These are phyloP conservation scores for Zosterops lateralis DNA, from an alignment of 2,113 vertebrate species.

Conservation along the genomic window DNA sequence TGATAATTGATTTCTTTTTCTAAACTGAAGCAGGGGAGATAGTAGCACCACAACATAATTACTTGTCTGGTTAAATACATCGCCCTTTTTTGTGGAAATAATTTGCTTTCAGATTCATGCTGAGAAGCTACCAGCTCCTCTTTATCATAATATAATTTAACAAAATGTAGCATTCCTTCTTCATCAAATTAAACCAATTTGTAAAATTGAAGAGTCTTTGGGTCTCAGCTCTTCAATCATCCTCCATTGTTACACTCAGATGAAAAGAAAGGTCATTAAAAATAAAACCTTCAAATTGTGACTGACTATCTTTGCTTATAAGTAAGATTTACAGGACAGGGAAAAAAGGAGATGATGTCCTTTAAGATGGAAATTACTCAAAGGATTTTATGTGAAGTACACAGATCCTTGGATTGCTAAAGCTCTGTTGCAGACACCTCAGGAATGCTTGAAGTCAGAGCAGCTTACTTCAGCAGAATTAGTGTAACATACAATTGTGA, in stretches of 20 bases:
- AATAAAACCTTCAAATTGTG: not conserved
- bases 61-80: conserved; percentile 77
- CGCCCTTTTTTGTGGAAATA: conserved; percentile 64
- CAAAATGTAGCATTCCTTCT: conserved; percentile 72
- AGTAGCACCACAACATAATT: conserved; percentile 73
- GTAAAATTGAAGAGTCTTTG: conserved; percentile 68
- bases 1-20: conserved; percentile 76
- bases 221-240: conserved; percentile 73
- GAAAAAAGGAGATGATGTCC: not conserved
- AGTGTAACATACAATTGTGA: no score
- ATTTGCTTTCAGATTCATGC: conserved; percentile 76
- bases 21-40: conserved; percentile 70
- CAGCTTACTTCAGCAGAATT: not conserved
- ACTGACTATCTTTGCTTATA: not conserved
- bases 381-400: not conserved
- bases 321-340: not conserved
- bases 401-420: not conserved
- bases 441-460: not conserved
- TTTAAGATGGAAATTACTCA: not conserved
- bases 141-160: conserved; percentile 79
- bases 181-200: conserved; percentile 77
- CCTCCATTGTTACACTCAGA: conserved; percentile 48
- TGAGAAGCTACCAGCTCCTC: conserved; percentile 69
- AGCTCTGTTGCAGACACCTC: not conserved
- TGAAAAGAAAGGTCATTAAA: conserved; percentile 38